A percentile compares a stretch with the other conserved stretches of the same genome.
Evolutionary conservation across 2,113 vertebrate genomes (phyloP).

Genomic region (Pangasianodon hypophthalmus): DNA sequence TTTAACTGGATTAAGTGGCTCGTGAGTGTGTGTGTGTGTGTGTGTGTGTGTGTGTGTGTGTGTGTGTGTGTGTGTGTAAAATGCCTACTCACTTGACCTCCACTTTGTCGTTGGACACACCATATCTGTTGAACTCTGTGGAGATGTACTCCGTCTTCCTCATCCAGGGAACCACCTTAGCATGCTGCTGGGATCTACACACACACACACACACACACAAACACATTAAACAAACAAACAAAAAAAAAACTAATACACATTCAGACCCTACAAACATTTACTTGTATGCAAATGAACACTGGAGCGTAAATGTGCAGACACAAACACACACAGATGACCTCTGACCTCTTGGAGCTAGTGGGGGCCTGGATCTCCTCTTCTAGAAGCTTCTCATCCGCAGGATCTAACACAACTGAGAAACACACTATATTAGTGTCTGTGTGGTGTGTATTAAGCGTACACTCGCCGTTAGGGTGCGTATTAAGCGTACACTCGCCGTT

Average conservation of each 20-base stretch:
- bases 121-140: slow-evolving; percentile 93
- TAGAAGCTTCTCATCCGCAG: slow-evolving; percentile 90
- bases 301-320: not conserved
- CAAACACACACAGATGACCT: not conserved
- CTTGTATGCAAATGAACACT: not conserved
- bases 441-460: no score
- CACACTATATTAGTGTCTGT: not conserved
- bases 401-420: slow-evolving; percentile 81
- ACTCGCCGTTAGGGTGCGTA: not conserved
- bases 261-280: not conserved
- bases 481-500: no score
- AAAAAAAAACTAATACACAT: not conserved
- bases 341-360: slow-evolving; percentile 88
- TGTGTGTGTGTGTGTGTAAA: not conserved
- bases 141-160: slow-evolving; percentile 95
- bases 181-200: slow-evolving; percentile 87
- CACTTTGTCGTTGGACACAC: slow-evolving; percentile 92
- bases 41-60: not conserved
- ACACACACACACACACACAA: not conserved
- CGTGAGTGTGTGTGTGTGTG: not conserved
- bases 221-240: not conserved
- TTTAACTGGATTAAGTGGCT: not conserved
- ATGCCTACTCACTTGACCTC: slow-evolving; percentile 87
- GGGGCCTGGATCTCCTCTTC: slow-evolving; percentile 93
- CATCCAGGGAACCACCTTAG: slow-evolving; percentile 96